Base-by-base conservation (phyloP, 2,113 vertebrate species). In the Oryctolagus cuniculus region DNA sequence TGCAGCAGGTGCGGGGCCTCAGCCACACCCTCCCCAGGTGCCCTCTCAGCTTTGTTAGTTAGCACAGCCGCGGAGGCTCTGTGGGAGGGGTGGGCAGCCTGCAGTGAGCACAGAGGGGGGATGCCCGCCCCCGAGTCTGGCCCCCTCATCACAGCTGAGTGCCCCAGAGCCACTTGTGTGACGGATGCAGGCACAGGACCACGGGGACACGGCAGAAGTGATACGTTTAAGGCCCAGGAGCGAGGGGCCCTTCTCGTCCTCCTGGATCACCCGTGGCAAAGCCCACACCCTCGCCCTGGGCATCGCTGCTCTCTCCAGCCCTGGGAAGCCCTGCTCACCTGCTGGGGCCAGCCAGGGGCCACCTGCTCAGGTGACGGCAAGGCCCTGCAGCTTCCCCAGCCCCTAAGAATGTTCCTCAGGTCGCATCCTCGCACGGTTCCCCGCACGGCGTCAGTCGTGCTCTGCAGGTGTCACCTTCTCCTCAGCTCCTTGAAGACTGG, bases 51-150 rank as follows among this genome's bases (percentile, higher is more conserved):
- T 16, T n/a, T 44, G 21, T 2, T 80, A 58, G 63, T 73, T n/a
- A 77, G 24, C 0, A 4, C 1, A 27, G 15, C 16, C 36, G 31
- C n/a, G 3, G 3, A 6, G 21, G 44, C 11, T 58, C 34, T 8
- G 0, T 3, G 1, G 2, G 58, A 0, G 1, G 22, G 21, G 70
- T 63, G 24, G 29, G 5, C 44, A 29, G 21, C 4, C 19, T 27
- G 31, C 3, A 7, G 0, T 55, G 17, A 1, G 12, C 64, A 2
- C 2, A 8, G 21, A 24, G 21, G 1, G 25, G 66, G 63, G 5
- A 72, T 1, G 1, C 21, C 4, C 34, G 11, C 38, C 31, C 10
- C 19, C 2, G 21, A 16, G 25, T 15, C n/a, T 38, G 51, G 11
- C 10, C 73, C 27, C 2, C 10, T 13, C 29, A 19, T 90, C 10